These are phyloP conservation scores for Frankliniella fusca DNA, from an alignment of 2,888 invertebrate species.

Conservation along the genomic window DNA sequence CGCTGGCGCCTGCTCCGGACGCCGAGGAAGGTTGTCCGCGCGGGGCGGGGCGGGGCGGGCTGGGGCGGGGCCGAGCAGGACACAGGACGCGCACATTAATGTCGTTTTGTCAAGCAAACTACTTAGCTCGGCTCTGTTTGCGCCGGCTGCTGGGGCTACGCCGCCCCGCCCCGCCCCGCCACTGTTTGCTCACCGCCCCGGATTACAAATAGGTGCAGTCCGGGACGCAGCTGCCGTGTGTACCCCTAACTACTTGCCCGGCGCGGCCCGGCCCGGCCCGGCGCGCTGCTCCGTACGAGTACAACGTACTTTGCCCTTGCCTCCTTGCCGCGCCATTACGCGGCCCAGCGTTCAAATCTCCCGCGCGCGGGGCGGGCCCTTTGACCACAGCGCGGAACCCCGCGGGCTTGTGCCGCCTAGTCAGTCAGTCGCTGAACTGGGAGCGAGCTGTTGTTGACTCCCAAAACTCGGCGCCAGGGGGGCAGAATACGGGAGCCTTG, in stretches of 20 bases:
- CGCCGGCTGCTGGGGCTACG: not conserved
- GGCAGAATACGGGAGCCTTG: too few species aligned
- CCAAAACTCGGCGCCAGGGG: too few species aligned
- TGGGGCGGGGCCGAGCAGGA: too few species aligned
- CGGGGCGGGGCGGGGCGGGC: too few species aligned
- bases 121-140: not conserved
- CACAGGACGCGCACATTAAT: too few species aligned
- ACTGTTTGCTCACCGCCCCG: not conserved
- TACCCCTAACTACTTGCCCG: too few species aligned
- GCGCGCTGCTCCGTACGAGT: too few species aligned
- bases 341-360: constrained; percentile 15
- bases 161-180: constrained; percentile 9
- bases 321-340: not conserved
- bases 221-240: not conserved
- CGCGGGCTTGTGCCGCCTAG: not conserved
- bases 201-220: constrained; percentile 8
- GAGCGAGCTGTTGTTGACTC: too few species aligned
- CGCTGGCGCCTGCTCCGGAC: not conserved
- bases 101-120: not conserved
- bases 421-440: too few species aligned
- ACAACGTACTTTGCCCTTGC: too few species aligned
- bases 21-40: too few species aligned
- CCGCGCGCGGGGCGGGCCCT: not conserved
- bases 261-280: not conserved
- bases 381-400: too few species aligned